phyloP scores from a whole-genome alignment of 2,797 vertebrate genomes.

The Cyprinella venusta region DNA sequence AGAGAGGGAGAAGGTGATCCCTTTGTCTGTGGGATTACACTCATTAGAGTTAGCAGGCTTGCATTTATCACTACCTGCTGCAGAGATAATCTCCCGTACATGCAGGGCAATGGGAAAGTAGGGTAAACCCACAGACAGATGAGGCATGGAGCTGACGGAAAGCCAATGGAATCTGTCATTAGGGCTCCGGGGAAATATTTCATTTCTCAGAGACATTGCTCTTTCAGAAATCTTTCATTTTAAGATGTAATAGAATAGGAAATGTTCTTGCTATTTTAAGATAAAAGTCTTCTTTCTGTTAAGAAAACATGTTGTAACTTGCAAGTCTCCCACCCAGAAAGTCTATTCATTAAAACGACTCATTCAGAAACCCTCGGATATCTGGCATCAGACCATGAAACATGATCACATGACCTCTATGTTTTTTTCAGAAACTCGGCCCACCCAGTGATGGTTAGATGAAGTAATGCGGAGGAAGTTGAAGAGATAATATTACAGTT shows the following conservation, averaged over 20 bases:
- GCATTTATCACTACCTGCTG: slow-evolving; percentile 30
- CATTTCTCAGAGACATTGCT: not conserved
- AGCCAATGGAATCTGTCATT: slow-evolving; percentile 19
- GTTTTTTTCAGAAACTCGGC: not conserved
- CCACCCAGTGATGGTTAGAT: not conserved
- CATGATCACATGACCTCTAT: no score
- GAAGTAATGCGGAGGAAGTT: not conserved
- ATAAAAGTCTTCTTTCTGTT: not conserved
- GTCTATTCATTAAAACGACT: not conserved
- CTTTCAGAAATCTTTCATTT: not conserved
- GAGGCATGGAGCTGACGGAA: slow-evolving; percentile 8
- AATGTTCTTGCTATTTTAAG: not conserved
- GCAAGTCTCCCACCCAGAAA: not conserved
- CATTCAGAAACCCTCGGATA: not conserved
- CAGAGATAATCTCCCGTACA: slow-evolving; percentile 66
- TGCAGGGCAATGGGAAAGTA: slow-evolving; percentile 24
- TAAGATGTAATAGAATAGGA: not conserved
- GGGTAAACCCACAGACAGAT: slow-evolving; percentile 30
- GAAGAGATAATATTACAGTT: no score
- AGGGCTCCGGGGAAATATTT: not conserved
- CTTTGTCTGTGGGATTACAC: slow-evolving; percentile 73
- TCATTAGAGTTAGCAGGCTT: slow-evolving; percentile 75
- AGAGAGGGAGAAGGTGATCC: slow-evolving; percentile 68
- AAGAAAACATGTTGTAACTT: not conserved
- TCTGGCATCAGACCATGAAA: not conserved